Base-by-base conservation (phyloP, 2,113 vertebrate species). In the Motacilla alba region DNA sequence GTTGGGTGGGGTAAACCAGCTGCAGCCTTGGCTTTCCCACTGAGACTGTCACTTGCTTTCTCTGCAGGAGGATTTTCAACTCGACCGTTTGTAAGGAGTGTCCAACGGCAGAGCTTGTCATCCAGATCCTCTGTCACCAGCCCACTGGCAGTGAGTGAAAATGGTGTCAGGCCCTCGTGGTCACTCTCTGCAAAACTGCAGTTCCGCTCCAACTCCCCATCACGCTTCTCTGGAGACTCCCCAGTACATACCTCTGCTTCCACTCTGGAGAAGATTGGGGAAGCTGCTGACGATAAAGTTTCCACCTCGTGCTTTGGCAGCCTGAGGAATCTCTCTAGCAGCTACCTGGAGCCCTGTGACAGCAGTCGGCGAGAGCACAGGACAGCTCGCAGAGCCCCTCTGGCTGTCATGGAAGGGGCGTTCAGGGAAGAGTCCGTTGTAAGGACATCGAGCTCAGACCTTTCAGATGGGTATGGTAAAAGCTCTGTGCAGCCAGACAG, bases 11-110 rank as follows among this genome's bases (percentile, higher is more conserved):
- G 9, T 33, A n/a, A 69, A 30, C 10, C 0, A 8, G 12, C 64
- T 44, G 23, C 46, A n/a, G 72, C 37, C 73, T 76, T 47, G 30
- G 31, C 44, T 72, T 52, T 49, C 11, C 1, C 10, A 7, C 31
- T 60, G 43, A 83, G 23, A 21, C 15, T 81, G 18, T 59, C 19
- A 4, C 59, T 93, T 18, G 50, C 33, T 88, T 84, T 63, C 92
- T 55, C 59, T 58, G 70, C 50, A 99, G 99, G 99, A 92, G 99
- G 99, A 46, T 99, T 99, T 97, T 99, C 99, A 3, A 98, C 99
- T 20, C 99, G 99, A 3, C 99, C 99, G 0, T 99, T 99, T 41
- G 99, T 99, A 78, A 98, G 99, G 90, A 99, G 99, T 47, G 99
- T 99, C 55, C 99, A 99, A 41, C 99, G 98, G 26, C 99, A 99